Conservation (phyloP, 2,888 invertebrate genomes). For the Parthenolecanium corni region DNA sequence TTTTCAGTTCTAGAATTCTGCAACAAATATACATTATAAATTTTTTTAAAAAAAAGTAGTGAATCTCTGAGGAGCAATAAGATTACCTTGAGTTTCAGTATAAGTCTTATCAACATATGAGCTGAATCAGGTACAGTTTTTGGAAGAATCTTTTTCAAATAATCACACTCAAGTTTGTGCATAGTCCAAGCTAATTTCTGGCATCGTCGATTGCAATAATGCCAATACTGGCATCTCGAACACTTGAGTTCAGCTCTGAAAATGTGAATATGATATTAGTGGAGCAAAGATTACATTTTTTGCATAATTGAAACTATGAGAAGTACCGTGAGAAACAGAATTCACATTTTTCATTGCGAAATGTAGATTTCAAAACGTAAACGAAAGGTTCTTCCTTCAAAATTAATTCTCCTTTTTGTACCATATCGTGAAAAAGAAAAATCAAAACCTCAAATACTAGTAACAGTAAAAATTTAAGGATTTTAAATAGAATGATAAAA, state of each 20-base stretch:
- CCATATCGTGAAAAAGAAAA: background rate
- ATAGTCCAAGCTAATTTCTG: slow-evolving; percentile 70
- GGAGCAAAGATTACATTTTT: background rate
- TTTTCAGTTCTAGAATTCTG: slow-evolving; percentile 49
- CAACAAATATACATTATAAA: slow-evolving; percentile 8
- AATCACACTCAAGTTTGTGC: slow-evolving; percentile 73
- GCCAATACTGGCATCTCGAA: slow-evolving; percentile 67
- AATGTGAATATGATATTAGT: slow-evolving; percentile 33
- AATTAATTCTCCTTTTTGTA: slow-evolving; percentile 25
- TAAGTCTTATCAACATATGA: slow-evolving; percentile 62
- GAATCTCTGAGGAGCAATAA: background rate
- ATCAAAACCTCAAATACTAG: no score
- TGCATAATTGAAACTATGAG: background rate
- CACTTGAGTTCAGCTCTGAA: slow-evolving; percentile 47
- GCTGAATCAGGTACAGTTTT: slow-evolving; percentile 70
- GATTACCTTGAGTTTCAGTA: slow-evolving; percentile 48
- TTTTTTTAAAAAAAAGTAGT: background rate
- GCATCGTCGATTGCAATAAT: slow-evolving; percentile 69
- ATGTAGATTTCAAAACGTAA: slow-evolving; percentile 57
- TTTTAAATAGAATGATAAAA: no score
- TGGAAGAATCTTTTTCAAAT: slow-evolving; percentile 58
- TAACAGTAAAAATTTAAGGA: no score
- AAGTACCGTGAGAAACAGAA: slow-evolving; percentile 60
- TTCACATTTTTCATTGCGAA: slow-evolving; percentile 60
- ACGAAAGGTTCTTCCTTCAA: slow-evolving; percentile 61